Base-by-base conservation (phyloP, 2,888 invertebrate genomes). In the Leptothorax acervorum region DNA sequence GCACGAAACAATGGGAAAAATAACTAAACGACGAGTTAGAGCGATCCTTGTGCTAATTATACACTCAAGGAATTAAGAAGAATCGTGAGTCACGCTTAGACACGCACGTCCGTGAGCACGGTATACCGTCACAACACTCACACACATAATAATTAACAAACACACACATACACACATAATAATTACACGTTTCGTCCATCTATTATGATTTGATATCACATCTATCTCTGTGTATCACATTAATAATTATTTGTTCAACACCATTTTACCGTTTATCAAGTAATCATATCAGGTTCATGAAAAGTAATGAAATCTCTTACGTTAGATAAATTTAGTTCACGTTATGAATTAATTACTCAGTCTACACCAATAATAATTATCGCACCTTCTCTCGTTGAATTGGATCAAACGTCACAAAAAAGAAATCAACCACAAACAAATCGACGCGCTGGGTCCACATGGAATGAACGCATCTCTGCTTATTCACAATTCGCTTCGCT, bases 21-120 rank as follows among this genome's bases (percentile, higher is more conserved):
- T 12, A 39, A 9, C 48, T 60, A 70, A 79, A 62, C 48, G 65
- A n/a, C 39, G 35, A 62, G 28, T 48, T 57, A 39, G 18, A 23
- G 18, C 23, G 48, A 68, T 23, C 28, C 23, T 79, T 31, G 48
- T 39, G 35, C 39, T 71, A 79, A 79, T 79, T 79, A 71, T 70
- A 71, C 48, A 15, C 79, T 68, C 23, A 18, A 39, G 23, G 31
- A 48, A 60, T 48, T 48, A 70, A 51, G 78, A 66, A 57, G 79
- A 66, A 70, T 60, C 18, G 23, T 70, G 70, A 79, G 48, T 79
- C 60, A 79, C 8, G 31, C 4, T 78, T 68, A 15, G 12, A 35
- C 48, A 57, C 57, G 31, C 45, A 15, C 11, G 6, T 28, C 35
- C 68, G 5, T 5, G 12, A 23, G n/a, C 15, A 42, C 12, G 35